Conservation (phyloP, 2,888 invertebrate species). For the Anaspis maculata region DNA sequence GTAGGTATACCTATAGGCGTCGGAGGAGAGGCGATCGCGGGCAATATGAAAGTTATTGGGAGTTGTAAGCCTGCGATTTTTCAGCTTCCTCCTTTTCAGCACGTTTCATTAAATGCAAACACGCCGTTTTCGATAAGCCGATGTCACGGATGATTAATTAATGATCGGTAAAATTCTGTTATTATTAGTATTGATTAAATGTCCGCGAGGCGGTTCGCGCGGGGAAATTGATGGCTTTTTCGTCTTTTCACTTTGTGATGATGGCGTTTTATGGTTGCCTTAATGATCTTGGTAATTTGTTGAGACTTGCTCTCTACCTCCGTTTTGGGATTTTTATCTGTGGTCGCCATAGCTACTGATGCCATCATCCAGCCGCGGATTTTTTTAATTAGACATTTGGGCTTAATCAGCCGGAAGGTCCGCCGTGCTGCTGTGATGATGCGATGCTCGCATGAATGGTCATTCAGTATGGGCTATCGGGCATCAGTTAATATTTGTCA, state of each 20-base stretch:
- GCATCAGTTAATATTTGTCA: no score
- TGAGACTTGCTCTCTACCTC: no score
- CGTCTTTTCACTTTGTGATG: slow-evolving; percentile 7
- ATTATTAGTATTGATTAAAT: slow-evolving; percentile 14
- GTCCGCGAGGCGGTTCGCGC: slow-evolving; percentile 2
- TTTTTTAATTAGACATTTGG: no score
- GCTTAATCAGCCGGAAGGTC: no score
- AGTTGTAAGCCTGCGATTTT: slow-evolving; percentile 6
- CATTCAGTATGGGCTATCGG: no score
- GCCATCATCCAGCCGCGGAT: no score
- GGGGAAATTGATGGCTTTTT: slow-evolving; percentile 8
- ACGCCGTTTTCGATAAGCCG: slow-evolving; percentile 12
- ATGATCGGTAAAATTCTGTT: slow-evolving; percentile 13
- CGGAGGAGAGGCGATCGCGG: no score
- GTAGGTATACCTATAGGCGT: no score
- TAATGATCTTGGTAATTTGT: slow-evolving; percentile 10
- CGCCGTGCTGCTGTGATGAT: no score
- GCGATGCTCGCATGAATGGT: no score
- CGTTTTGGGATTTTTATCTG: no score
- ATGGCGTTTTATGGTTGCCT: slow-evolving; percentile 3
- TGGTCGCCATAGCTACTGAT: no score
- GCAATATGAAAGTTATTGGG: slow-evolving; percentile 1
- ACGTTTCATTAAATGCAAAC: slow-evolving; percentile 8
- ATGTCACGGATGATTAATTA: slow-evolving; percentile 14
- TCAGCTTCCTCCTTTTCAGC: slow-evolving; percentile 6